A percentile compares a stretch with the other conserved stretches of the same genome.
Conservation (phyloP, 2,113 vertebrate genomes). For the Barbus barbus region DNA sequence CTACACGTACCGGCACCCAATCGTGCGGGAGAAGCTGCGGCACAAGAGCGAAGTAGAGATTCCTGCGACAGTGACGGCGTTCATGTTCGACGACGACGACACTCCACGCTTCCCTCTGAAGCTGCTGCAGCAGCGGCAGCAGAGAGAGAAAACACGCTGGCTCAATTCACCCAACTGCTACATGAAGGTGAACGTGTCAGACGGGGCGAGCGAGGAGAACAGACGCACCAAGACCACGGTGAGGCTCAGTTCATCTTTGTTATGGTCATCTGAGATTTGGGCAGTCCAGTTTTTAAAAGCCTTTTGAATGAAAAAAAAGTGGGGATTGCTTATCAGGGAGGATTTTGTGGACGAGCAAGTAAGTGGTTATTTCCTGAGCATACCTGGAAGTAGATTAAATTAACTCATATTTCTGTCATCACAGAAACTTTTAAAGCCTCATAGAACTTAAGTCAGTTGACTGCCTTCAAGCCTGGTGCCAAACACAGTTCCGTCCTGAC, state of each 20-base stretch:
- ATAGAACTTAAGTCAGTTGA: background rate
- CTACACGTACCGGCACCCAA: conserved; percentile 90
- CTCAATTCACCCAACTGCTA: conserved; percentile 96
- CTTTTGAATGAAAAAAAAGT: background rate
- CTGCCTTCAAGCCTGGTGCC: no score
- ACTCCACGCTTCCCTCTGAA: conserved; percentile 85
- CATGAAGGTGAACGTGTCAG: conserved; percentile 92
- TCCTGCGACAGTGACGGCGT: conserved; percentile 94
- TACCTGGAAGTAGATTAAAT: background rate
- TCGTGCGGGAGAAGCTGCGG: conserved; percentile 89
- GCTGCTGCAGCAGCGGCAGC: conserved; percentile 91
- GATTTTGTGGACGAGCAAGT: background rate
- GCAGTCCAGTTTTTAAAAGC: background rate
- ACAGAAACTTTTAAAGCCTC: background rate
- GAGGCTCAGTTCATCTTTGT: conserved; percentile 16
- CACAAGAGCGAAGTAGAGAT: conserved; percentile 99
- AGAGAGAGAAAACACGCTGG: conserved; percentile 97
- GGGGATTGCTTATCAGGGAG: background rate
- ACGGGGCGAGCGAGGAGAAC: conserved; percentile 81
- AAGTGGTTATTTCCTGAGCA: background rate
- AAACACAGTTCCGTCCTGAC: conserved; percentile 4
- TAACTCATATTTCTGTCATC: background rate
- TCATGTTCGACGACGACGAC: conserved; percentile 86
- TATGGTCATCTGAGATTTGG: background rate
- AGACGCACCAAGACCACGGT: conserved; percentile 87